Evolutionary conservation across 1,140 invertebrate species (phyloP).

Genomic region (Leptopilina boulardi): DNA sequence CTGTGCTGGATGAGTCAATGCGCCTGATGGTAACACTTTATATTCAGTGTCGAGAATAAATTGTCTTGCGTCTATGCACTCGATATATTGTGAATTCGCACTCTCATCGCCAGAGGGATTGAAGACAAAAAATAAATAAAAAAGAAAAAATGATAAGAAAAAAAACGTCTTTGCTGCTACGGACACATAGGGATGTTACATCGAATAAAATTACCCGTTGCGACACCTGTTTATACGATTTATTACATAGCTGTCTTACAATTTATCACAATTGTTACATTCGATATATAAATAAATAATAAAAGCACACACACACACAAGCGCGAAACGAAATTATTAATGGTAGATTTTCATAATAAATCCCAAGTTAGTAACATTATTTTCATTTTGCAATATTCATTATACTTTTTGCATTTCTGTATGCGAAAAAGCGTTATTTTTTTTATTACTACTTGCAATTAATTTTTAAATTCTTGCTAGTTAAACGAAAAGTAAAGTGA

Average conservation of each 20-base stretch:
- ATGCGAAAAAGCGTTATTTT: no score
- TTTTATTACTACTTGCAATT: no score
- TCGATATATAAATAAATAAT: neutral
- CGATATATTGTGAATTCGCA: neutral
- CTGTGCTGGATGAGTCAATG: slow-evolving; percentile 27
- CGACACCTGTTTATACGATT: slow-evolving; percentile 31
- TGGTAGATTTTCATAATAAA: neutral
- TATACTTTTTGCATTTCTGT: no score
- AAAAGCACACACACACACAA: no score
- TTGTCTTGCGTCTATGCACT: slow-evolving; percentile 20
- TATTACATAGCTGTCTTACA: slow-evolving; percentile 1
- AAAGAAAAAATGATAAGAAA: neutral
- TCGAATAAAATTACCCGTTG: slow-evolving; percentile 6
- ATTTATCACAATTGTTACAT: slow-evolving; percentile 1
- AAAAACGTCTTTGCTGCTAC: neutral
- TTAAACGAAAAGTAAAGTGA: no score
- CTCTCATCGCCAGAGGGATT: neutral
- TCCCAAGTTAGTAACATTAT: neutral
- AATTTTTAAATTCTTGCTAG: no score
- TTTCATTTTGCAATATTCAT: no score
- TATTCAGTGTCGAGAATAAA: slow-evolving; percentile 13
- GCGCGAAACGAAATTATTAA: neutral
- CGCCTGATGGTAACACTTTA: slow-evolving; percentile 18
- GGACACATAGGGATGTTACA: neutral
- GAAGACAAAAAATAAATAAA: neutral